Evolutionary conservation across 2,113 vertebrate species (phyloP).

Genomic region (Hepsetus odoe): DNA sequence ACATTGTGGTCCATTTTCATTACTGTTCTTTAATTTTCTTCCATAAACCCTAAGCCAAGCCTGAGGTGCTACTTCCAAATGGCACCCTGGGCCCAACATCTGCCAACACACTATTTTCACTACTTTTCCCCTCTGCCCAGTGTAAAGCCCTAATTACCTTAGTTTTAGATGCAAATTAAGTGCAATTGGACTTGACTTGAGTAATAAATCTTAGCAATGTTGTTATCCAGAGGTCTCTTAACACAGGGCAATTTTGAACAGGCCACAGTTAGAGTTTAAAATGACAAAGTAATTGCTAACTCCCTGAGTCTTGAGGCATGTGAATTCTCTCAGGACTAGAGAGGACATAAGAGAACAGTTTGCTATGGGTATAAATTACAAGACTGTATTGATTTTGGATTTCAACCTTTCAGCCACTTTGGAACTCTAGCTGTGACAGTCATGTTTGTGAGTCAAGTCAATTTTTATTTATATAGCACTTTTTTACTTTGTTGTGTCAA

Average conservation of each 20-base stretch:
- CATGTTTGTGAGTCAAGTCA: background rate
- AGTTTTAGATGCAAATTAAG: conserved; percentile 79
- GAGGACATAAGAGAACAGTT: conserved; percentile 45
- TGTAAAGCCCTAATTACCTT: conserved; percentile 72
- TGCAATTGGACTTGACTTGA: conserved; percentile 76
- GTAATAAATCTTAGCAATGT: conserved; percentile 71
- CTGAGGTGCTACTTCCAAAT: conserved; percentile 49
- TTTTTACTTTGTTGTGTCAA: too few species aligned
- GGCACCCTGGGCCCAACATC: conserved; percentile 40
- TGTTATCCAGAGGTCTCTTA: conserved; percentile 67
- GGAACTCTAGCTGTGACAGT: background rate
- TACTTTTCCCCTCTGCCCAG: conserved; percentile 58
- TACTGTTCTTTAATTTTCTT: conserved; percentile 8
- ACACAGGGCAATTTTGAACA: conserved; percentile 64
- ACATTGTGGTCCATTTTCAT: background rate
- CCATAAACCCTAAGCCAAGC: background rate
- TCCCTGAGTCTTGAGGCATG: conserved; percentile 74
- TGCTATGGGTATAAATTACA: background rate
- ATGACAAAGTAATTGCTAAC: conserved; percentile 74
- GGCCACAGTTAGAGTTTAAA: conserved; percentile 71
- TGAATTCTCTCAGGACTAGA: conserved; percentile 62
- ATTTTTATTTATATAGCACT: too few species aligned
- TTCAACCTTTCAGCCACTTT: background rate
- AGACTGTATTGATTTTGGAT: background rate
- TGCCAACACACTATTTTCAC: conserved; percentile 39